phyloP scores from a whole-genome alignment of 2,113 vertebrate genomes.

The Colossoma macropomum region DNA sequence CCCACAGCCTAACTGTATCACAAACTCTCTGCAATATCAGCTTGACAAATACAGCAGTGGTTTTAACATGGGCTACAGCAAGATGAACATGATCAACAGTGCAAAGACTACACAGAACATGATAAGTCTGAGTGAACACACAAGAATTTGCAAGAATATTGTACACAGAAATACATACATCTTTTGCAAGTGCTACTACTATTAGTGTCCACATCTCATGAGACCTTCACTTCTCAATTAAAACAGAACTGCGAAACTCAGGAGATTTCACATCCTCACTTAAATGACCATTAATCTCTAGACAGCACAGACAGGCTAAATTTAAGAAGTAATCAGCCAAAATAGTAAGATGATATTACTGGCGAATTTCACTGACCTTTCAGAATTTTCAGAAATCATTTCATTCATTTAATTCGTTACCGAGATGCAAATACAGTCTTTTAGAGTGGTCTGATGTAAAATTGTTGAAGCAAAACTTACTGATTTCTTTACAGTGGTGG shows the following conservation, averaged over 20 bases:
- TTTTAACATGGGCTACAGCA: neutral
- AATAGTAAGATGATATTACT: neutral
- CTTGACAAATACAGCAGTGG: neutral
- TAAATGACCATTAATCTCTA: slow-evolving; percentile 46
- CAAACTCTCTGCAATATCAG: neutral
- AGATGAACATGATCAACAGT: neutral
- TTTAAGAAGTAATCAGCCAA: slow-evolving; percentile 8
- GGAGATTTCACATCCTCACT: slow-evolving; percentile 33
- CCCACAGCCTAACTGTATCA: neutral
- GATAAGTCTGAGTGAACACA: neutral
- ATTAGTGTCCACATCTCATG: slow-evolving; percentile 4
- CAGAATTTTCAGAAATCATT: no score
- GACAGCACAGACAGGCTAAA: slow-evolving; percentile 21
- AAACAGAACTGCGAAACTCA: slow-evolving; percentile 9
- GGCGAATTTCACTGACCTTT: no score
- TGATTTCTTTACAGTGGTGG: no score
- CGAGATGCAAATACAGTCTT: no score
- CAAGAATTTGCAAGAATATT: neutral
- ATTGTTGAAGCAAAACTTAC: no score
- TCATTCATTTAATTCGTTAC: no score
- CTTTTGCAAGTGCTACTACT: neutral
- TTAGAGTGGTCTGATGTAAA: no score
- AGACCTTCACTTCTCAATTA: slow-evolving; percentile 31
- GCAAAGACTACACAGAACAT: neutral
- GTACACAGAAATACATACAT: neutral